Percentiles rank a stretch among this genome's conserved stretches.
Conservation (phyloP, 2,797 vertebrate genomes). For the Pogoniulus pusillus region DNA sequence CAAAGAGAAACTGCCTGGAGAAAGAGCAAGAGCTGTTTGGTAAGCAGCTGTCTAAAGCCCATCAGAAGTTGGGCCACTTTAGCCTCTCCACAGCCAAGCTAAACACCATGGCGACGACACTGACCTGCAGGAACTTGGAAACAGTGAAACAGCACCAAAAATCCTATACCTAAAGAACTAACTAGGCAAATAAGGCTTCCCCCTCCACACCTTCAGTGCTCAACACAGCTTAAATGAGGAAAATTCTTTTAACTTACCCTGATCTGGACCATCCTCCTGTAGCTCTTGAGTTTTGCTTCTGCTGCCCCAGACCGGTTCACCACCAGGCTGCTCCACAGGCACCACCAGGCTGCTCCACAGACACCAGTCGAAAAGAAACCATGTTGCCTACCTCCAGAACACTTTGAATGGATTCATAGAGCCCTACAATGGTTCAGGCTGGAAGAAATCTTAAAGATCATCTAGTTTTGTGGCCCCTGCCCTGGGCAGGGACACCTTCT, state of each 20-base stretch:
- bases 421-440: no score
- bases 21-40: background rate
- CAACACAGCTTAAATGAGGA: background rate
- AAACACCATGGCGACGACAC: fast-evolving
- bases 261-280: fast-evolving
- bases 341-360: background rate
- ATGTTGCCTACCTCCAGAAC: no score
- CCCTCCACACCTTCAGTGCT: background rate
- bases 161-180: background rate
- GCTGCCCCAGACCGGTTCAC: no score
- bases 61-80: background rate
- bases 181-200: background rate
- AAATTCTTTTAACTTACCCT: background rate
- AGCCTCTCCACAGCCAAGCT: background rate
- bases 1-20: background rate
- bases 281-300: fast-evolving
- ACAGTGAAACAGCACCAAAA: background rate
- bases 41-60: background rate
- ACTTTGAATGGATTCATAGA: no score
- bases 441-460: no score
- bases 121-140: background rate
- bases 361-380: fast-evolving
- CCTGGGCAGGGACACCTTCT: no score
- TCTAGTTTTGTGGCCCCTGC: no score
- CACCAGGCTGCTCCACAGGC: background rate